Evolutionary conservation across 1,140 invertebrate species (phyloP), one percentile per base, ranked within the genome.

Genomic region (Megathymus violae): DNA sequence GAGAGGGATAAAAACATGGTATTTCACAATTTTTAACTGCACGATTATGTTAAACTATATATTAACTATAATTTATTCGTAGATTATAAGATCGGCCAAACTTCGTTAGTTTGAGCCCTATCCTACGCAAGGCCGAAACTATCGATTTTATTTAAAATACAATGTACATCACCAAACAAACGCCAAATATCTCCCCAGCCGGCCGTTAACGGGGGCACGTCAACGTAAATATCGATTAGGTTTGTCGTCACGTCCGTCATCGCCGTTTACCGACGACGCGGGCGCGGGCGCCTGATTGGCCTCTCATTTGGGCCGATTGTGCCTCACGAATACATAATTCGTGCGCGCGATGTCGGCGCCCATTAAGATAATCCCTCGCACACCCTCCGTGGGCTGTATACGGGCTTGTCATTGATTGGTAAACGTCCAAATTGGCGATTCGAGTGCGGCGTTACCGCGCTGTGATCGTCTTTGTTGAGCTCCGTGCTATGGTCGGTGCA

Each of bases 261-360:
- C 58, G 66, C 52, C 76, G 51, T 71, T 80, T 72, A 74, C 70
- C 71, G 62, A 66, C 61, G 64, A 64, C 65, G 59, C 70, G 41
- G 78, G 65, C 66, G 62, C 68, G 22, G 78, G 62, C 58, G 68
- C 67, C 73, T 80, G 85, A 88, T 88, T 85, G 85, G 75, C 77
- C 76, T 74, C 80, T 86, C 85, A 85, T 88, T 88, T 88, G 79
- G 74, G 62, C 61, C 77, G 74, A 83, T 87, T 85, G 82, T 84
- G 76, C 68, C 66, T 52, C 71, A 69, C 75, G 82, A 78, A 84
- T 82, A 81, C 82, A 78, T 87, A 86, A 83, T 81, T 78, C 64
- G 71, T 71, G 66, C 64, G 68, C 74, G 67, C 64, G 50, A 54
- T 50, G 64, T 54, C 61, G 71, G 69, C 62, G 64, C 69, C 71